Evolutionary conservation across 2,797 vertebrate species (phyloP).

Genomic region (Brachyrhaphis roseni): DNA sequence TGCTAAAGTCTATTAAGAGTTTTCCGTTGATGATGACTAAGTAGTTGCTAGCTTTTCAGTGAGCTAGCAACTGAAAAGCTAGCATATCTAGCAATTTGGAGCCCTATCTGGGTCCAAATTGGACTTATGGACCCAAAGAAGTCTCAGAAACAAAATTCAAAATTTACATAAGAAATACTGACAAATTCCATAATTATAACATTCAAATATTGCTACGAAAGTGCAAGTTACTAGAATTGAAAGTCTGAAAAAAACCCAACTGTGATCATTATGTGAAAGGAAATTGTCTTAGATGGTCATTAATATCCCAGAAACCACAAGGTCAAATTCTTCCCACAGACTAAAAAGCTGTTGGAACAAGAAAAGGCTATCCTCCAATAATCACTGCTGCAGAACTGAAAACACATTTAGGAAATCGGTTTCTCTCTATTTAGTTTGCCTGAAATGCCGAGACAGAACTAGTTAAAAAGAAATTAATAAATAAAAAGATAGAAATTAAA

Average conservation of each 20-base stretch:
- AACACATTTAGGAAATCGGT: background rate
- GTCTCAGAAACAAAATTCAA: background rate
- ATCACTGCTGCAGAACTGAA: background rate
- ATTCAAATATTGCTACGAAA: background rate
- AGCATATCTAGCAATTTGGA: too few species aligned
- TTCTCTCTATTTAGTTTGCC: background rate
- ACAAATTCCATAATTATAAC: background rate
- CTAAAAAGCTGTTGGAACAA: background rate
- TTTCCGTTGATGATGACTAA: background rate
- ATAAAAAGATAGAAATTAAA: background rate
- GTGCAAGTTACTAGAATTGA: background rate
- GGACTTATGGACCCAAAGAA: background rate
- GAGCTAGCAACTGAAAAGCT: too few species aligned
- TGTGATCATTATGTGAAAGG: background rate
- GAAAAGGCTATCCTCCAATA: background rate
- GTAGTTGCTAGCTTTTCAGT: background rate
- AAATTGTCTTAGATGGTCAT: background rate
- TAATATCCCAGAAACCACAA: constrained; percentile 1
- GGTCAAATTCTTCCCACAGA: background rate
- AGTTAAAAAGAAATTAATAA: background rate
- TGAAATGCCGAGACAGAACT: background rate
- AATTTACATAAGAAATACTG: background rate
- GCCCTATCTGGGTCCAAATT: background rate
- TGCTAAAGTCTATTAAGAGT: background rate
- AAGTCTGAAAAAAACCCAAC: background rate